These are phyloP conservation scores for Artemisiospiza belli DNA, from an alignment of 2,113 vertebrate species.

Conservation along the genomic window DNA sequence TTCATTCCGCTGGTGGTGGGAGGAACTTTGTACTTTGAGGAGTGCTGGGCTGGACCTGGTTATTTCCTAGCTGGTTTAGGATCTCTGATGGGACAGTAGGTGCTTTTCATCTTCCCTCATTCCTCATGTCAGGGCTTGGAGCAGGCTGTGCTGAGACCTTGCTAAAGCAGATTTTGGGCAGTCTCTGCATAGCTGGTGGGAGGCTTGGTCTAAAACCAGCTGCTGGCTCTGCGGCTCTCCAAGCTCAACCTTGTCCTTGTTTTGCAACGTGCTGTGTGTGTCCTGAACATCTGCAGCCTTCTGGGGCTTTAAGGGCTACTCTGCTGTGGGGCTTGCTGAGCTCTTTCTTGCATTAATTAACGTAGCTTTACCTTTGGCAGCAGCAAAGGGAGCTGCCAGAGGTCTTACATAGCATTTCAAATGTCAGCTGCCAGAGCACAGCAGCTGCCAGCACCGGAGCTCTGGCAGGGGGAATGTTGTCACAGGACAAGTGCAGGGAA, in stretches of 20 bases:
- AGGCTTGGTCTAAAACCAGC: neutral
- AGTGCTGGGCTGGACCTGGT: neutral
- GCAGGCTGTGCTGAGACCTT: neutral
- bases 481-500: neutral
- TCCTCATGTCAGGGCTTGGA: neutral
- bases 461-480: neutral
- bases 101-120: neutral
- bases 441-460: neutral
- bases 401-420: constrained; percentile 5
- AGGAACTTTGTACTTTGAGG: neutral
- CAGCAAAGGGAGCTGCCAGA: constrained; percentile 18
- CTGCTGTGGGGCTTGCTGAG: neutral
- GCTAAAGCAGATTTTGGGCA: neutral
- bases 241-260: neutral
- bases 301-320: neutral
- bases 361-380: constrained; percentile 31
- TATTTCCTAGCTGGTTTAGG: neutral
- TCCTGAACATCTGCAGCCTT: neutral
- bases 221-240: neutral
- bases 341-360: neutral
- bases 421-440: constrained; percentile 38
- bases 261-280: neutral
- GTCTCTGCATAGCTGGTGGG: neutral
- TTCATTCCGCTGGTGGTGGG: neutral
- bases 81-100: rapidly evolving